Conservation (phyloP, 2,888 invertebrate genomes). For the Tetrapedia diversipes region DNA sequence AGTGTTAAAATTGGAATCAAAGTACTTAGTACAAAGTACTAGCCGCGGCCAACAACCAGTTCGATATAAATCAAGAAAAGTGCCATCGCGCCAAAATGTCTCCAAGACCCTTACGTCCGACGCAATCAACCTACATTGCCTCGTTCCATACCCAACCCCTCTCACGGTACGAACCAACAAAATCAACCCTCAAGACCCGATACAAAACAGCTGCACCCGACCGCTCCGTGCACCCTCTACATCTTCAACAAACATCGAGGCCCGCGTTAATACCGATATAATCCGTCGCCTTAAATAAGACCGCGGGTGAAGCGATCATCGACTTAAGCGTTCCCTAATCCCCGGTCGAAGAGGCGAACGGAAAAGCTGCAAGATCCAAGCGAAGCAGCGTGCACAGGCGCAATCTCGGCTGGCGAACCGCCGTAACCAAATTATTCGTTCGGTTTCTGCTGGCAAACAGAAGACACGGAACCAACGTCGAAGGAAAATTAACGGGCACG, state of each 20-base stretch:
- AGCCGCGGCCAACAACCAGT: too few relatives aligned
- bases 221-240: too few relatives aligned
- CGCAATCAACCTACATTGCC: too few relatives aligned
- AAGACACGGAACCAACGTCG: background rate
- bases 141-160: too few relatives aligned
- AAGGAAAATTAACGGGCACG: background rate
- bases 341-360: background rate
- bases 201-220: too few relatives aligned
- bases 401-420: background rate
- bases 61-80: too few relatives aligned
- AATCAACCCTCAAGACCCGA: too few relatives aligned
- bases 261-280: background rate
- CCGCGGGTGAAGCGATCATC: background rate
- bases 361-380: background rate
- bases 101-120: too few relatives aligned
- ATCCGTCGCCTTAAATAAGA: conserved; percentile 5
- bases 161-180: too few relatives aligned
- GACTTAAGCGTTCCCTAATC: conserved; percentile 3
- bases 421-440: conserved; percentile 17
- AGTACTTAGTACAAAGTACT: too few relatives aligned
- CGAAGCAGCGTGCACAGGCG: background rate
- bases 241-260: background rate
- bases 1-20: too few relatives aligned
- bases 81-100: too few relatives aligned
- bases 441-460: background rate